Base-by-base conservation (phyloP, 2,888 invertebrate species). In the Ophraella communa region DNA sequence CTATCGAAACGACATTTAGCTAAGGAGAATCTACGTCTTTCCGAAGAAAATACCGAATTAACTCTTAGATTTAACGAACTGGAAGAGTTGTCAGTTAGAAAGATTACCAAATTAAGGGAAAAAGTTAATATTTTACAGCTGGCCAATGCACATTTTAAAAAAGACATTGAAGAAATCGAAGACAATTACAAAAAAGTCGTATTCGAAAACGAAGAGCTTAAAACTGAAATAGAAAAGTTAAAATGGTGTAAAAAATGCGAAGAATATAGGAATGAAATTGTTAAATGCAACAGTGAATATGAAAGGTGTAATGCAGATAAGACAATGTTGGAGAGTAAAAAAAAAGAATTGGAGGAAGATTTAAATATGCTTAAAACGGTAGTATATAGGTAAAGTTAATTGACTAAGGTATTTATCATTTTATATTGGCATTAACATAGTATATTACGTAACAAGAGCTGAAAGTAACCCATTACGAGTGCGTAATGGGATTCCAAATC, bases 321-420 rank as follows among this genome's bases (percentile, higher is more conserved):
- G 35, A 82, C 84, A 47, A 83, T 83, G 72, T 79, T 86, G 11
- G 80, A 84, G 39, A 84, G 84, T 0, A 85, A 86, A 33, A 91
- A 89, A 76, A 76, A 80, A 8, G 84, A 88, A 24, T 79, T 90
- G 1, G 84, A 83, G 52, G 88, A 88, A 69, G 93, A 94, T 75
- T 84, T 92, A 77, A 84, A 85, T 52, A 89, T 93, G 78, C 81
- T 93, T 64, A 93, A 94, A 80, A 91, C 89, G 70, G 87, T 93
- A 0, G 86, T 93, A 4, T 93, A 91, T 74, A 85, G 88, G 87
- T 87, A 58, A 54, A 51, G 33, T 53, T 58, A 49, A 45, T 33
- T 35, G 4, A 20, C 1, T 1, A n/a, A 14, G 18, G 4, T 3
- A n/a, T 8, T 53, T 24, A 10, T 27, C 27, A 5, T 8, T 27